phyloP scores from a whole-genome alignment of 2,113 vertebrate genomes.

The Prochilodus magdalenae region DNA sequence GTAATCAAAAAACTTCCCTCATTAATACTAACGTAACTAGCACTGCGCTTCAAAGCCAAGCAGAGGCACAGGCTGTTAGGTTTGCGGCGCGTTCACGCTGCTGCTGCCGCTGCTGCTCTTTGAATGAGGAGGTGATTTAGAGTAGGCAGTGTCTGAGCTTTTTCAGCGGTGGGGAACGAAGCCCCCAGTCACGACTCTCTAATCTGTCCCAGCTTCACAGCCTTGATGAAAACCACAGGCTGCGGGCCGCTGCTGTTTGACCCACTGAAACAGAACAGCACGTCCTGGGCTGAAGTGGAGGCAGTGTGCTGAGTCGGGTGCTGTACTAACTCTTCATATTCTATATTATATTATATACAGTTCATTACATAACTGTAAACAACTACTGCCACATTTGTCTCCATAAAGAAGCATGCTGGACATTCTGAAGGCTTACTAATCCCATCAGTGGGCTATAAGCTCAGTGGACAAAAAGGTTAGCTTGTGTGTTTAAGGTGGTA shows the following conservation, averaged over 20 bases:
- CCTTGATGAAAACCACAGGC: constrained; percentile 39
- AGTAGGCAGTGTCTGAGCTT: neutral
- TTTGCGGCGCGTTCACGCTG: neutral
- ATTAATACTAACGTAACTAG: neutral
- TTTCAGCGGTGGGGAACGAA: constrained; percentile 25
- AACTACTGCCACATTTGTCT: too few species aligned
- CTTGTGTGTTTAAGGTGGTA: too few species aligned
- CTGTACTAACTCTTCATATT: too few species aligned
- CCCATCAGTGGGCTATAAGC: too few species aligned
- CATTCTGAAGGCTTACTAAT: too few species aligned
- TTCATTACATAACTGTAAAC: too few species aligned
- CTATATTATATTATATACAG: too few species aligned
- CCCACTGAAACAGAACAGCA: neutral
- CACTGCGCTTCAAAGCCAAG: neutral
- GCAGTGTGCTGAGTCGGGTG: neutral
- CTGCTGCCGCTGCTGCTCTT: neutral
- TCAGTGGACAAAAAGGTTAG: too few species aligned
- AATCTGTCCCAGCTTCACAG: constrained; percentile 29
- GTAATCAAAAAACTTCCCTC: constrained; percentile 13
- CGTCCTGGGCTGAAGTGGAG: neutral
- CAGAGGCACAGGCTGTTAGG: neutral
- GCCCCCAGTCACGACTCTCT: constrained; percentile 25
- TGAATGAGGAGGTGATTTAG: neutral
- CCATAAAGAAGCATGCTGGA: too few species aligned
- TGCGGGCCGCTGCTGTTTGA: neutral